Percentiles rank a stretch among this genome's conserved stretches.
These are phyloP conservation scores for Patagioenas fasciata DNA, from an alignment of 2,113 vertebrate genomes.

Conservation along the genomic window DNA sequence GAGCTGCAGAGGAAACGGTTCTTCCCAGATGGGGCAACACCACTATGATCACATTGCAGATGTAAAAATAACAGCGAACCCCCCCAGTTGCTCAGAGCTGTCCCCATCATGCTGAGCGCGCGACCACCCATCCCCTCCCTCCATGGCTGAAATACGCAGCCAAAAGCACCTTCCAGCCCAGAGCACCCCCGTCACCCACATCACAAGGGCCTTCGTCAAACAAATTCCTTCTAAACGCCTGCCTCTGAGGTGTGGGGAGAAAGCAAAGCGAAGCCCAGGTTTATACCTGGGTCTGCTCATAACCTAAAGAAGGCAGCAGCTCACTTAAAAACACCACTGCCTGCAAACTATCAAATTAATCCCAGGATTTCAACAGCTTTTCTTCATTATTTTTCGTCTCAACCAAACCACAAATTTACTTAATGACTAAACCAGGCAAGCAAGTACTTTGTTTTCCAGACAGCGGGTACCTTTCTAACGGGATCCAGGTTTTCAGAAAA, in stretches of 20 bases:
- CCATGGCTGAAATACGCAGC: background rate
- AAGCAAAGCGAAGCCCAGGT: background rate
- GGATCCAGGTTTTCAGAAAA: conserved; percentile 47
- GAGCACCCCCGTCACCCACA: background rate
- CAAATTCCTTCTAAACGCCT: conserved; percentile 53
- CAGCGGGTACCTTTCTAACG: conserved; percentile 52
- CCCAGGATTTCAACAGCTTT: conserved; percentile 73
- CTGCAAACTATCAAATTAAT: conserved; percentile 68
- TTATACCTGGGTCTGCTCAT: conserved; percentile 37
- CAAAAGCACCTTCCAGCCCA: background rate
- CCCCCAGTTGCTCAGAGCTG: rapidly evolving
- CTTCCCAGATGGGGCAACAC: background rate
- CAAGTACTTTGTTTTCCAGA: conserved; percentile 61
- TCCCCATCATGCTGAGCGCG: rapidly evolving
- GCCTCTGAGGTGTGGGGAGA: background rate
- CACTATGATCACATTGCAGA: background rate
- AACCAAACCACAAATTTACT: conserved; percentile 72
- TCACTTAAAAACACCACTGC: conserved; percentile 37
- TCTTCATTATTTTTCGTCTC: conserved; percentile 72
- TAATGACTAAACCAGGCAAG: conserved; percentile 73
- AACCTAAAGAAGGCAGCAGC: conserved; percentile 30
- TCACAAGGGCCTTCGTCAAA: background rate
- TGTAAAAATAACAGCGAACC: background rate
- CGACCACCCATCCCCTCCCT: rapidly evolving
- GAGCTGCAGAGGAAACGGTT: rapidly evolving